These are phyloP conservation scores for Sesamia inferens DNA, from an alignment of 2,888 invertebrate genomes.

Conservation along the genomic window DNA sequence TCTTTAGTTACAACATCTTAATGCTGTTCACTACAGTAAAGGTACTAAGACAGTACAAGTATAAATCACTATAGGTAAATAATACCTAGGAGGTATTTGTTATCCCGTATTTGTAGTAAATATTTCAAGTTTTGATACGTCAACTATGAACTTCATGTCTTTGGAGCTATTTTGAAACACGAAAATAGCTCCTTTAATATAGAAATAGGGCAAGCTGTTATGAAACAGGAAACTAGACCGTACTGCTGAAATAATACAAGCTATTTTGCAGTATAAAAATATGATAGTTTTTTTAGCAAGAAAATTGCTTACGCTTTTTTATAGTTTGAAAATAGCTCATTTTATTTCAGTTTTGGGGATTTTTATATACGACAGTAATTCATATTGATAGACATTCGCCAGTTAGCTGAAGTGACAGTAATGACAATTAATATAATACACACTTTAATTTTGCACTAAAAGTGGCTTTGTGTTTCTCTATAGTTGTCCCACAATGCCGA, in stretches of 20 bases:
- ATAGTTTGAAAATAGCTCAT: not conserved
- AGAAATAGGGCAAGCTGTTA: not conserved
- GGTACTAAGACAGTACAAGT: constrained; percentile 32
- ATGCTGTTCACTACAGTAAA: constrained; percentile 29
- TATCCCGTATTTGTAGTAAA: constrained; percentile 19
- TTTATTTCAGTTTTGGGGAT: not conserved
- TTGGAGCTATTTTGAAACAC: not conserved
- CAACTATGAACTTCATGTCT: not conserved
- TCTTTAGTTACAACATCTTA: constrained; percentile 14
- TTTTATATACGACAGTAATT: not conserved
- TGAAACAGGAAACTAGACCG: too few relatives aligned
- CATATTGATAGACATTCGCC: not conserved
- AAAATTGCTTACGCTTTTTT: not conserved
- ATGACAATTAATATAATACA: too few relatives aligned
- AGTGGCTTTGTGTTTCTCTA: not conserved
- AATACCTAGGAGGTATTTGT: constrained; percentile 30
- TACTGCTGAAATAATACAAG: too few relatives aligned
- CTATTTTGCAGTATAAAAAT: too few relatives aligned
- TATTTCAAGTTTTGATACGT: not conserved
- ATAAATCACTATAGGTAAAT: constrained; percentile 37
- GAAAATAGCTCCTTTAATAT: too few relatives aligned
- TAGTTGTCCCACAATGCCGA: not conserved
- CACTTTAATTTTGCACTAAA: not conserved
- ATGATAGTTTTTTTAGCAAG: not conserved
- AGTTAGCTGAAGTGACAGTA: not conserved